Evolutionary conservation across 2,888 invertebrate species (phyloP), one percentile per base, ranked within the genome.

Genomic region (Ptilodon capucinus): DNA sequence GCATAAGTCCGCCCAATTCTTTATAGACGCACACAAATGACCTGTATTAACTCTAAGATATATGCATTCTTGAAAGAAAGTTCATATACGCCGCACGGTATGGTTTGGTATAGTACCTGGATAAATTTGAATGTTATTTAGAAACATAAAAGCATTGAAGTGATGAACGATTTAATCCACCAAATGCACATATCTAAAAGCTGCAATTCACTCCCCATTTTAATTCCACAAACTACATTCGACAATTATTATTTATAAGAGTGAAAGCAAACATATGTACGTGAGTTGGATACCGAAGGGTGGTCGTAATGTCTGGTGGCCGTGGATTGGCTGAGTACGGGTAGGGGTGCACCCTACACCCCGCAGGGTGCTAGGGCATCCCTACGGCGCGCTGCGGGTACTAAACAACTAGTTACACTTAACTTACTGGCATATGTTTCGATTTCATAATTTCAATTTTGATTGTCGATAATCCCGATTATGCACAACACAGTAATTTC

Each of bases 191-290:
- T 11, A 28, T 5, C n/a, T 28, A 9, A 14, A 25, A 40, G 25
- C 16, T 25, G 25, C 21, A 16, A 41, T 32, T 57, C 56, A 60
- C 72, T 75, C 86, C 86, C 85, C 75, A 78, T 80, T 79, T 81
- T 75, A 79, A 83, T 81, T 80, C 73, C 55, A 71, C 64, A 57
- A 62, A 72, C 69, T 71, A 64, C 71, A 77, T 74, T 80, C 68
- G 68, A 76, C 77, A 81, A 85, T 86, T 85, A 86, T 87, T 88
- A 87, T 88, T 89, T 86, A 81, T 76, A 81, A 74, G 55, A 68
- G 79, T 84, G 85, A 88, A 84, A 79, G 78, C 77, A 74, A 86
- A 83, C 88, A 88, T 89, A 90, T 89, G 90, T 87, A 84, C 74
- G 70, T 54, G 70, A 71, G 61, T 74, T 75, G 64, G 63, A 65